These are phyloP conservation scores for Euwallacea similis DNA, from an alignment of 1,140 invertebrate species.

Conservation along the genomic window DNA sequence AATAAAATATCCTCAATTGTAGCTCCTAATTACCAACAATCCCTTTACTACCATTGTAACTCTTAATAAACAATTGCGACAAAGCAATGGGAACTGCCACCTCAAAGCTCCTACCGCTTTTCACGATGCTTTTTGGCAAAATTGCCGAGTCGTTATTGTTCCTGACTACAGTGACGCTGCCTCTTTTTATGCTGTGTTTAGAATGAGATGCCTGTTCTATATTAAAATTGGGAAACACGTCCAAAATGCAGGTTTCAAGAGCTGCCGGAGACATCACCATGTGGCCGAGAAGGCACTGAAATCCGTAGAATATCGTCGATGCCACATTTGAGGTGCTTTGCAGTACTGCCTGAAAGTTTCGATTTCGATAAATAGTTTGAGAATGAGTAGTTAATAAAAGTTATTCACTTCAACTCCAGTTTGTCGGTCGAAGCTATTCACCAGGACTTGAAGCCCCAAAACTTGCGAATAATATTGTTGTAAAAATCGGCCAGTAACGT, in stretches of 20 bases:
- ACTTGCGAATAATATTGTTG: conserved; percentile 91
- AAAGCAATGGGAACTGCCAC: conserved; percentile 49
- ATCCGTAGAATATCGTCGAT: conserved; percentile 44
- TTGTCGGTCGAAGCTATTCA: conserved; percentile 70
- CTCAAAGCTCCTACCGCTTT: conserved; percentile 47
- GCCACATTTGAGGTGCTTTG: conserved; percentile 7
- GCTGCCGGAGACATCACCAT: conserved; percentile 52
- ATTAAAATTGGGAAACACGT: conserved; percentile 49
- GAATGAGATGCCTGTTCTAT: conserved; percentile 41
- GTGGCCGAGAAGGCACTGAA: conserved; percentile 50
- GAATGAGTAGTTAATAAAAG: background rate
- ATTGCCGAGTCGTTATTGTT: conserved; percentile 44
- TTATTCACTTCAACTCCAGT: conserved; percentile 40
- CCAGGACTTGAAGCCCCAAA: conserved; percentile 84
- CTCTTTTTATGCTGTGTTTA: conserved; percentile 35
- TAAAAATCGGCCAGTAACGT: conserved; percentile 65
- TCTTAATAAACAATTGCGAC: conserved; percentile 49
- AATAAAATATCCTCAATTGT: background rate
- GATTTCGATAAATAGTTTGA: background rate
- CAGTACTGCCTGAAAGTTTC: too few relatives aligned
- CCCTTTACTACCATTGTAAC: conserved; percentile 43
- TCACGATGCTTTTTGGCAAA: conserved; percentile 46
- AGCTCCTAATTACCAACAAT: background rate
- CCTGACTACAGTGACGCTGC: conserved; percentile 43
- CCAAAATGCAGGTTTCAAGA: conserved; percentile 49